Evolutionary conservation across 2,797 vertebrate species (phyloP).

Genomic region (Tamandua tetradactyla): DNA sequence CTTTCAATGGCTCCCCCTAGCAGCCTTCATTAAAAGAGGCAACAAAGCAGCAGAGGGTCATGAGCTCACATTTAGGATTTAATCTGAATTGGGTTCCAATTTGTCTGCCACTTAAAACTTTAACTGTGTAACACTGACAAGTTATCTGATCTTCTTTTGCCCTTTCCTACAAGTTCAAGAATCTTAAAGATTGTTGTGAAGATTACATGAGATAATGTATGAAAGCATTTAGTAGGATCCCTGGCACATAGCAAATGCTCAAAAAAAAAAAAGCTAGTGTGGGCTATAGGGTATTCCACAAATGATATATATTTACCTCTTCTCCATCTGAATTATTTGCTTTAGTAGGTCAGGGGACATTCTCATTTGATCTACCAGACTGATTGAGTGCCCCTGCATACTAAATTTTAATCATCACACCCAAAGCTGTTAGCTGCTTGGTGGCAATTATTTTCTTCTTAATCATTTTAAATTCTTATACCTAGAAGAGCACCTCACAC

Average conservation of each 20-base stretch:
- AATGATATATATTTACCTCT: background rate
- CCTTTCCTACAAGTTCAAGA: background rate
- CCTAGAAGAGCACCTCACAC: background rate
- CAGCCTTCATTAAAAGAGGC: conserved; percentile 66
- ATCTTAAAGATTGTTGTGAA: background rate
- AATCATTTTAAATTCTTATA: conserved; percentile 20
- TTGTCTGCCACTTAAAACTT: conserved; percentile 22
- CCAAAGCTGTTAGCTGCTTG: background rate
- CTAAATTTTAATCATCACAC: conserved; percentile 1
- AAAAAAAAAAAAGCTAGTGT: background rate
- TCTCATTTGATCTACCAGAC: background rate
- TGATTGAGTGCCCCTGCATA: background rate
- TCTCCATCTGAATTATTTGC: background rate
- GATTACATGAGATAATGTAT: conserved; percentile 3
- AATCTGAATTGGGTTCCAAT: background rate
- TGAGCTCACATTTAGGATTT: conserved; percentile 22
- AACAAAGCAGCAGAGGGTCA: conserved; percentile 37
- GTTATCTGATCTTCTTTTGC: background rate
- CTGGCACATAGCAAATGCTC: conserved; percentile 16
- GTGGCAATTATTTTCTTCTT: background rate
- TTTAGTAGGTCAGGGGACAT: background rate
- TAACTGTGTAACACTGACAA: background rate
- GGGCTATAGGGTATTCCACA: background rate
- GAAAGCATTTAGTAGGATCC: conserved; percentile 18
- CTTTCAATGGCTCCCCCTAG: conserved; percentile 77